These are phyloP conservation scores for Oceanodroma leucorhoa DNA, from an alignment of 2,797 vertebrate species.

Conservation along the genomic window DNA sequence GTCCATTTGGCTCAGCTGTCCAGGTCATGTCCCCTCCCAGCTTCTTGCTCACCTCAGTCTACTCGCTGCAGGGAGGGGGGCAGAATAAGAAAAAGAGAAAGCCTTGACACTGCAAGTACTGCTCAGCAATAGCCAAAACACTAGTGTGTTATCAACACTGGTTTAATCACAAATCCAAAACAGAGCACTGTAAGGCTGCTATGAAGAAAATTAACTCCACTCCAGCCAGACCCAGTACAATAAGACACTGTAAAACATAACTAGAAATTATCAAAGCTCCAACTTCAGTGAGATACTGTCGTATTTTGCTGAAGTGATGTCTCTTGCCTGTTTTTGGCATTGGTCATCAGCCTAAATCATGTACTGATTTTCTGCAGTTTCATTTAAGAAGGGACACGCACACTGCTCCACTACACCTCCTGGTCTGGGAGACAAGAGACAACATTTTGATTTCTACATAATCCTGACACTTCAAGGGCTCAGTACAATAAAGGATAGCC, in stretches of 20 bases:
- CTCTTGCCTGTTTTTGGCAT: neutral
- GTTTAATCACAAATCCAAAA: neutral
- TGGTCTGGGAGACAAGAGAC: neutral
- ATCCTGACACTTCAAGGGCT: neutral
- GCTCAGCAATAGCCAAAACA: neutral
- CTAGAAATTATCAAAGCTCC: neutral
- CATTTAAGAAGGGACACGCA: neutral
- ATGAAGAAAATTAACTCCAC: neutral
- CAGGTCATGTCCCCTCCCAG: neutral
- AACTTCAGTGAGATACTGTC: neutral
- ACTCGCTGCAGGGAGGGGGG: rapidly evolving
- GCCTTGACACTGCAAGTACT: neutral
- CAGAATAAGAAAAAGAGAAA: neutral
- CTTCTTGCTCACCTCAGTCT: neutral
- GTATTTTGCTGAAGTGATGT: neutral
- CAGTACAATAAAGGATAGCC: neutral
- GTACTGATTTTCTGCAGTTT: neutral
- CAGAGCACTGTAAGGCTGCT: neutral
- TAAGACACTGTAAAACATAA: neutral
- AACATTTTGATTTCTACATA: neutral
- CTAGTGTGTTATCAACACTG: neutral
- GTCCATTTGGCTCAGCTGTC: neutral
- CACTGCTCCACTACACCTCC: rapidly evolving
- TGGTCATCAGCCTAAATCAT: neutral
- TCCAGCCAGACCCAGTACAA: neutral